Percentiles rank a stretch among this genome's conserved stretches.
Evolutionary conservation across 2,797 vertebrate species (phyloP).

Genomic region (Semaprochilodus insignis): DNA sequence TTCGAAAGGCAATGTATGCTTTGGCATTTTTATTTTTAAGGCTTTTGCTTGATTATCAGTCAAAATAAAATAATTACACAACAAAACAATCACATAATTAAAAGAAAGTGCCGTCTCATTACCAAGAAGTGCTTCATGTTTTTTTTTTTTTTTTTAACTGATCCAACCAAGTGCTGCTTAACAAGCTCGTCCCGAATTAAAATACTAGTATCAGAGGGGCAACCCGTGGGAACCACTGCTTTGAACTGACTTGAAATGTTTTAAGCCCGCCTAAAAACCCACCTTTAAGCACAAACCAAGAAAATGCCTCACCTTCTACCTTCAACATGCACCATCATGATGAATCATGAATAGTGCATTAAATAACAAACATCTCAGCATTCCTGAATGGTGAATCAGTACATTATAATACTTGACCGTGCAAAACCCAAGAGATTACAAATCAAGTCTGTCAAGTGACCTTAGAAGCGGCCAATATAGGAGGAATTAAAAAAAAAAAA

Average conservation of each 20-base stretch:
- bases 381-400: background rate
- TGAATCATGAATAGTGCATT: background rate
- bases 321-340: conserved; percentile 10
- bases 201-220: background rate
- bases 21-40: background rate
- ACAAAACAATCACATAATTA: background rate
- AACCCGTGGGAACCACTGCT: background rate
- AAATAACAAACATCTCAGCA: background rate
- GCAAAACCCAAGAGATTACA: background rate
- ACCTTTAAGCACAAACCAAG: background rate
- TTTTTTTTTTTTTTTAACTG: no score
- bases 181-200: background rate
- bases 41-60: no score
- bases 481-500: no score
- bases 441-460: background rate
- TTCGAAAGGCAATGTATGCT: no score
- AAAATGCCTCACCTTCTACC: background rate
- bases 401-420: background rate
- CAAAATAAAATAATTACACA: no score
- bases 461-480: background rate
- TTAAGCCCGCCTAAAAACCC: background rate
- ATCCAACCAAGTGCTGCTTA: background rate
- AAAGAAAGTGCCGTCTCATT: no score
- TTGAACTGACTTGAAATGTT: background rate
- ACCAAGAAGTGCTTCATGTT: background rate